Conservation (phyloP, 1,140 invertebrate genomes). For the Venustaconcha ellipsiformis region DNA sequence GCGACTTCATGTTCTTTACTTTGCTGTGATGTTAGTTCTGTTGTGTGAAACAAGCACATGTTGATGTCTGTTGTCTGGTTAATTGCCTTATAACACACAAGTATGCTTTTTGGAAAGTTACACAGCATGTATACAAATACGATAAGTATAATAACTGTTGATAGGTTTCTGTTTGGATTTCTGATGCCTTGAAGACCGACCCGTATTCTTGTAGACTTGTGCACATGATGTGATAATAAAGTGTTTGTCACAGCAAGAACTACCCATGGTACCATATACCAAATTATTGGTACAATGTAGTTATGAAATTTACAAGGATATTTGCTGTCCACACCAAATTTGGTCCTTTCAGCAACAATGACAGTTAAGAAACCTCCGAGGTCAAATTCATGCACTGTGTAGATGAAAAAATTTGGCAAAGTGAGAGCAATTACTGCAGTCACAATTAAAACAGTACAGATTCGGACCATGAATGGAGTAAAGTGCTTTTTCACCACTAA, state of each 20-base stretch:
- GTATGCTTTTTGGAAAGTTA: constrained; percentile 39
- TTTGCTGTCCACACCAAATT: constrained; percentile 16
- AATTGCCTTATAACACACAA: constrained; percentile 33
- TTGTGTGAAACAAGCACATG: constrained; percentile 30
- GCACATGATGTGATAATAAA: constrained; percentile 35
- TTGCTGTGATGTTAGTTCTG: constrained; percentile 3
- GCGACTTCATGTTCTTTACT: constrained; percentile 22
- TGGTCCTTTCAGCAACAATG: constrained; percentile 14
- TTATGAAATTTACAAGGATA: constrained; percentile 39
- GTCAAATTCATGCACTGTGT: constrained; percentile 12
- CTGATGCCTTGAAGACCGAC: constrained; percentile 31
- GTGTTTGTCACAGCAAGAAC: constrained; percentile 34
- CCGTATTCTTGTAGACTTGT: constrained; percentile 41
- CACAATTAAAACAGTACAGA: constrained; percentile 17
- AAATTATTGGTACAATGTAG: constrained; percentile 40
- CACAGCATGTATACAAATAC: constrained; percentile 41
- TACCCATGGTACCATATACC: constrained; percentile 45
- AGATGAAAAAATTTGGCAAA: constrained; percentile 33
- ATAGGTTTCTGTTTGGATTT: constrained; percentile 43
- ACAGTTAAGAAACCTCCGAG: constrained; percentile 6
- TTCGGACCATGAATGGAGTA: constrained; percentile 18
- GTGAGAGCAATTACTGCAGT: constrained; percentile 22
- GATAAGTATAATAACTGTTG: constrained; percentile 39
- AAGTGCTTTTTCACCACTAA: constrained; percentile 32
- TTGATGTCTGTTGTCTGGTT: constrained; percentile 17